Conservation (phyloP, 2,888 invertebrate species). For the Carabus problematicus region DNA sequence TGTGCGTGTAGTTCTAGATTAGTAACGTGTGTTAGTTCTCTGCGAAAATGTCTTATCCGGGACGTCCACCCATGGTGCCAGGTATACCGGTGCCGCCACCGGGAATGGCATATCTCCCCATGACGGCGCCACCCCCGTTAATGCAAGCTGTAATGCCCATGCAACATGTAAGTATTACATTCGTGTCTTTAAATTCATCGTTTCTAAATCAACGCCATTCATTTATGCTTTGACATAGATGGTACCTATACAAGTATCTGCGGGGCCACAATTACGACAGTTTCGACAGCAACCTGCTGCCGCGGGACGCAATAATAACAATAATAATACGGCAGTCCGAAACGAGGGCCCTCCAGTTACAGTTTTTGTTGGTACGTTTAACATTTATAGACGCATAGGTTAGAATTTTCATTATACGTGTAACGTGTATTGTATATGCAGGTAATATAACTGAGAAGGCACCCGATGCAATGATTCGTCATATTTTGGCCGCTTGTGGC, state of each 20-base stretch:
- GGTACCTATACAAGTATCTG: slow-evolving; percentile 62
- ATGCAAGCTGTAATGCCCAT: slow-evolving; percentile 76
- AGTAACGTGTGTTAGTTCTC: slow-evolving; percentile 16
- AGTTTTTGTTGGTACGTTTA: slow-evolving; percentile 85
- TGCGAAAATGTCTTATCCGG: slow-evolving; percentile 83
- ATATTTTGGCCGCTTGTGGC: slow-evolving; percentile 92
- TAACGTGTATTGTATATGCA: slow-evolving; percentile 48
- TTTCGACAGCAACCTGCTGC: slow-evolving; percentile 54
- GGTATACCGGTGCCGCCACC: slow-evolving; percentile 77
- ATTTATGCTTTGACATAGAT: slow-evolving; percentile 58
- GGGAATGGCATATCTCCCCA: slow-evolving; percentile 63
- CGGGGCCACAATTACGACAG: slow-evolving; percentile 58
- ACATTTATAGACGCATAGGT: neutral
- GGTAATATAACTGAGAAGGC: slow-evolving; percentile 93
- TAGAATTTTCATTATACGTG: neutral
- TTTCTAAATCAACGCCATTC: neutral
- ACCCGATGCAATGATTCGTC: slow-evolving; percentile 93
- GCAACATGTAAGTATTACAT: slow-evolving; percentile 70
- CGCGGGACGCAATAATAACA: slow-evolving; percentile 31
- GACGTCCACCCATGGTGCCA: slow-evolving; percentile 80
- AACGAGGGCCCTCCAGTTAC: slow-evolving; percentile 89
- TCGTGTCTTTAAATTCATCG: slow-evolving; percentile 23
- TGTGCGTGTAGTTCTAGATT: slow-evolving; percentile 22
- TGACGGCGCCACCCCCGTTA: slow-evolving; percentile 75
- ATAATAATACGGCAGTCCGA: slow-evolving; percentile 36